Evolutionary conservation across 2,797 vertebrate species (phyloP).

Genomic region (Coilia nasus): DNA sequence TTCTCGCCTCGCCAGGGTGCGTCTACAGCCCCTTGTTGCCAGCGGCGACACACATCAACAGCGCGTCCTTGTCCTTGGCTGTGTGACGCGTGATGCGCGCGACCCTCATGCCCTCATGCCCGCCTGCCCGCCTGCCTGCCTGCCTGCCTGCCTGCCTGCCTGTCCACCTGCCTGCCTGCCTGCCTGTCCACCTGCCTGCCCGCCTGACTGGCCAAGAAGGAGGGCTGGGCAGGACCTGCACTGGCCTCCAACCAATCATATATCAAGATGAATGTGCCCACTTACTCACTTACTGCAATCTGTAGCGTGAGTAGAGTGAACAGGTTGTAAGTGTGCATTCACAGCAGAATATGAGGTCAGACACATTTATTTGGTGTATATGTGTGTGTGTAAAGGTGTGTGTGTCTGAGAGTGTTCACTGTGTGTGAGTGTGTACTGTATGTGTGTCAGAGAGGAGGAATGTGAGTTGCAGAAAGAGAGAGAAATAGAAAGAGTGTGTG

Average conservation of each 20-base stretch:
- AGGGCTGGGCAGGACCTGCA: neutral
- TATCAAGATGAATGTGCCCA: neutral
- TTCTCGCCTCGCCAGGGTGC: neutral
- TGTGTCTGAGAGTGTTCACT: neutral
- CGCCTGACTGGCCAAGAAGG: too few relatives aligned
- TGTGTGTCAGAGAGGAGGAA: neutral
- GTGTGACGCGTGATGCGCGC: too few relatives aligned
- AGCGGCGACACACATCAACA: constrained; percentile 12
- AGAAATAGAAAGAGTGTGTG: neutral
- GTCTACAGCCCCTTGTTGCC: neutral
- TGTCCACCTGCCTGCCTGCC: too few relatives aligned
- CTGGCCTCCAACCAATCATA: neutral
- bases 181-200: too few relatives aligned
- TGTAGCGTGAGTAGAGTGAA: neutral
- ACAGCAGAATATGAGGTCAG: constrained; percentile 23
- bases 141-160: too few relatives aligned
- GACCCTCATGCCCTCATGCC: too few relatives aligned
- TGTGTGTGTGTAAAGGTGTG: constrained; percentile 38
- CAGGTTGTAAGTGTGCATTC: constrained; percentile 18
- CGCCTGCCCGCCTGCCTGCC: too few relatives aligned
- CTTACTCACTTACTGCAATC: neutral
- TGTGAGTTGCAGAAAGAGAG: neutral
- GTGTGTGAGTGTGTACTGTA: constrained; percentile 12
- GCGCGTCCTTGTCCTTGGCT: neutral
- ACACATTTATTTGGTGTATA: constrained; percentile 29